phyloP scores from a whole-genome alignment of 30 jellyfish, hydroid and myxozoan genomes.

The Aurelia sp. region DNA sequence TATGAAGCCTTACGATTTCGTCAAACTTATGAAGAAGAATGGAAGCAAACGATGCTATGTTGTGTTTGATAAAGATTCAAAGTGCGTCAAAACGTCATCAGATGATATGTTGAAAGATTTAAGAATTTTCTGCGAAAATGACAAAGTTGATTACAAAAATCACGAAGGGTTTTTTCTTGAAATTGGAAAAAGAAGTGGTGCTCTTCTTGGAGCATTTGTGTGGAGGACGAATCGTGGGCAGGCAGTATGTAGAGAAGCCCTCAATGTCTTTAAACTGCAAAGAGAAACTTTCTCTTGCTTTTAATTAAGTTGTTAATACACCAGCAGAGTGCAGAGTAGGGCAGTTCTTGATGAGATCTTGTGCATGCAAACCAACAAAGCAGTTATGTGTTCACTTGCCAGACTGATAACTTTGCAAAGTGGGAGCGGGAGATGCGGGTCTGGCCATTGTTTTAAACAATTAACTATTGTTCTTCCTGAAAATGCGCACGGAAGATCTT shows the following conservation, averaged over 20 bases:
- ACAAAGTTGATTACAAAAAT: constrained; percentile 62
- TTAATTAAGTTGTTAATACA: too few relatives aligned
- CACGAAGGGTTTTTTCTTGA: constrained; percentile 91
- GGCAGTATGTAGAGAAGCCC: constrained; percentile 53
- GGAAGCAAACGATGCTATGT: constrained; percentile 71
- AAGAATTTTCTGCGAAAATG: constrained; percentile 63
- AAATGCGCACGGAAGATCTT: too few relatives aligned
- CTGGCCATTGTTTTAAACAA: too few relatives aligned
- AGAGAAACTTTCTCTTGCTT: too few relatives aligned
- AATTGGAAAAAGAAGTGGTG: constrained; percentile 87
- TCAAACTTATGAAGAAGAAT: constrained; percentile 67
- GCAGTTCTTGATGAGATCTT: too few relatives aligned
- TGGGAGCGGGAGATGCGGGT: too few relatives aligned
- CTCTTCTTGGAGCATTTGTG: constrained; percentile 85
- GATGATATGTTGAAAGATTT: constrained; percentile 30
- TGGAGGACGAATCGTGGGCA: constrained; percentile 95
- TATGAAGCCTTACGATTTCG: constrained; percentile 80
- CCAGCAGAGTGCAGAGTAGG: too few relatives aligned
- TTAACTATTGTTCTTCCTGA: too few relatives aligned
- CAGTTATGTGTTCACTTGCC: too few relatives aligned
- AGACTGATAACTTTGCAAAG: too few relatives aligned
- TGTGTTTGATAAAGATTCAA: constrained; percentile 50
- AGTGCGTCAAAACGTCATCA: constrained; percentile 52
- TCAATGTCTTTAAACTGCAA: too few relatives aligned
- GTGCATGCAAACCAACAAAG: too few relatives aligned